Base-by-base conservation (phyloP, 2,797 vertebrate species). In the Dendrocincla tyrannina region DNA sequence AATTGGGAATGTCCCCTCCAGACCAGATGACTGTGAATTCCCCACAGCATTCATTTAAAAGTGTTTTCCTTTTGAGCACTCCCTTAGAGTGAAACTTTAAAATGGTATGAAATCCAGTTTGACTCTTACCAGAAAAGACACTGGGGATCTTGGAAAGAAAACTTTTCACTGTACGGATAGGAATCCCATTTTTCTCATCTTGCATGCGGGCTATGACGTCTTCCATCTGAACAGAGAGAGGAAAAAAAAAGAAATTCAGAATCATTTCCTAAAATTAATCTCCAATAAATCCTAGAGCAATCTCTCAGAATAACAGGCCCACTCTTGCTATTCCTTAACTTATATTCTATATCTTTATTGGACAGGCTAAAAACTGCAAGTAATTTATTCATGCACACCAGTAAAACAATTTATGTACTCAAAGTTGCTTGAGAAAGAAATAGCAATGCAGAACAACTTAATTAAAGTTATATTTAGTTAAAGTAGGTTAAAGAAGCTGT, bases 71-170 rank as follows among this genome's bases (percentile, higher is more conserved):
- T 24, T 55, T 70, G 14, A 91, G 10, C n/a, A 80, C 24, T 11
- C 7, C 14, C 23, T 91, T 67, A 53, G 19, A 64, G 9, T 17
- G 5, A 39, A 89, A 62, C 9, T 53, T 85, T 55, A 70, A 85
- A 88, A 69, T 4, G 79, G 11, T 16, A 92, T n/a, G 10, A 84
- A 72, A 88, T 95, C 56, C 10, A 79, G 25, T 93, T 91, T 64
- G 33, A 77, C 28, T 92, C 98, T 99, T 98, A 99, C 99, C 99
- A 96, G 99, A 99, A 98, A 99, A 99, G 96, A 99, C 99, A 95
- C 99, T 99, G 92, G 99, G 99, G 91, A 99, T 99, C 98, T 99
- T 99, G 97, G 99, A 99, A 94, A 99, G 98, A 97, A 99, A 99
- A 97, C 99, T 99, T 98, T 99, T 99, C 97, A 99, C 99, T 42